These are phyloP conservation scores for Rhagium mordax DNA, from an alignment of 2,888 invertebrate genomes.

Conservation along the genomic window DNA sequence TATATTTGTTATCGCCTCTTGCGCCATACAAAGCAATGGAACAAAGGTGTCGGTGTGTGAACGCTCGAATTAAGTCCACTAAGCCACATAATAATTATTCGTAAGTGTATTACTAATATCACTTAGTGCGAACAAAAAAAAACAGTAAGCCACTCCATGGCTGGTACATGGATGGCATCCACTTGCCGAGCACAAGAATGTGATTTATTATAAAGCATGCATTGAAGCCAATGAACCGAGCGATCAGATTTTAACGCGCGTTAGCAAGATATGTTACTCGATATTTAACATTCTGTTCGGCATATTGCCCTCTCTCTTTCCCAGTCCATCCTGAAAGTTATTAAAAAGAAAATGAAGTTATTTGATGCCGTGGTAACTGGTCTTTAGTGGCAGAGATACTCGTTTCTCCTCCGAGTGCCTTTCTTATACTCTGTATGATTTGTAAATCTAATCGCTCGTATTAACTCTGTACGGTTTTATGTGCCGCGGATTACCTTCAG, in stretches of 20 bases:
- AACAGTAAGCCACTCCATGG: conserved; percentile 33
- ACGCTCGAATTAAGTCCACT: not conserved
- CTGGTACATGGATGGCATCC: conserved; percentile 53
- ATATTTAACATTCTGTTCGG: conserved; percentile 53
- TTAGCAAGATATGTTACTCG: conserved; percentile 60
- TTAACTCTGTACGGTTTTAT: not conserved
- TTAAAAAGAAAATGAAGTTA: conserved; percentile 52
- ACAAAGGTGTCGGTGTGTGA: not conserved
- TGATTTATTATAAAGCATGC: conserved; percentile 68
- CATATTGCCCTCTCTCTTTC: conserved; percentile 47
- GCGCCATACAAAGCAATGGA: not conserved
- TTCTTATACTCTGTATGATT: conserved; percentile 25
- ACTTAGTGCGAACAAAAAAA: conserved; percentile 34
- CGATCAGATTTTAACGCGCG: conserved; percentile 66
- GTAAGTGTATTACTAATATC: conserved; percentile 28
- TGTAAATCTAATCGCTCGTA: conserved; percentile 23
- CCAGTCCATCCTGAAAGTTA: conserved; percentile 36
- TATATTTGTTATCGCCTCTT: no score
- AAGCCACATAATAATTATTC: not conserved
- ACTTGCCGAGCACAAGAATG: conserved; percentile 59
- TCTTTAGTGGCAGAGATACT: conserved; percentile 28
- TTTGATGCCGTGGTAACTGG: conserved; percentile 47
- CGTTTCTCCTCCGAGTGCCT: conserved; percentile 13
- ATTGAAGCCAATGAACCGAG: conserved; percentile 67
- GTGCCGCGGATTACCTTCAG: not conserved